Evolutionary conservation across 2,888 invertebrate species (phyloP).

Genomic region (Hirtodrosophila alboralis): DNA sequence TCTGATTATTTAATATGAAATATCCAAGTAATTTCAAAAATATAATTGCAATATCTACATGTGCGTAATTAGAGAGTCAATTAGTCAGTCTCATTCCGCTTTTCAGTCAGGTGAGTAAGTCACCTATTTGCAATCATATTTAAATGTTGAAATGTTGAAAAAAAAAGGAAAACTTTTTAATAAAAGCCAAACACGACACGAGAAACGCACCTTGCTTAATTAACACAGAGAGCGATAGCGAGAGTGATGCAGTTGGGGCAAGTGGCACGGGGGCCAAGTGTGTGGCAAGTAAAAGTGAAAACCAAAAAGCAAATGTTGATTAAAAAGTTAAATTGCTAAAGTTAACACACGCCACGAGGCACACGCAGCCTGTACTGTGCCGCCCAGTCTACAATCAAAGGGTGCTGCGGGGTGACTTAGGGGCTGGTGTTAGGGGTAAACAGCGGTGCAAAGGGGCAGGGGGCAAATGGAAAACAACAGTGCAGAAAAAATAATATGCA

Average conservation of each 20-base stretch:
- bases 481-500: constrained; percentile 64
- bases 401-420: constrained; percentile 8
- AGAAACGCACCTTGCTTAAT: constrained; percentile 66
- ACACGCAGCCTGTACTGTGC: constrained; percentile 13
- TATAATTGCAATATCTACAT: not conserved
- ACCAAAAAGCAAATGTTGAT: constrained; percentile 77
- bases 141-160: constrained; percentile 33
- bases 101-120: constrained; percentile 10
- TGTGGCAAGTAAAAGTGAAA: constrained; percentile 71
- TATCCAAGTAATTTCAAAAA: no score
- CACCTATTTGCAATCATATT: constrained; percentile 36
- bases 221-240: constrained; percentile 43
- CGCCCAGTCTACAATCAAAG: no score
- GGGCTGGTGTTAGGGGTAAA: not conserved
- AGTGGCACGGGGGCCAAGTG: no score
- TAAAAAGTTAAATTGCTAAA: constrained; percentile 78
- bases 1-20: no score
- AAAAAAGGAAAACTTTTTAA: constrained; percentile 54
- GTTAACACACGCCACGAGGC: constrained; percentile 63
- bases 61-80: constrained; percentile 14
- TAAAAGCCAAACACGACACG: constrained; percentile 59
- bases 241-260: constrained; percentile 7
- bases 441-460: constrained; percentile 10
- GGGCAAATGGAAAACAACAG: constrained; percentile 36
- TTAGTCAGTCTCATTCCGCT: constrained; percentile 22